Base-by-base conservation (phyloP, 2,888 invertebrate genomes). In the Nemurella pictetii region DNA sequence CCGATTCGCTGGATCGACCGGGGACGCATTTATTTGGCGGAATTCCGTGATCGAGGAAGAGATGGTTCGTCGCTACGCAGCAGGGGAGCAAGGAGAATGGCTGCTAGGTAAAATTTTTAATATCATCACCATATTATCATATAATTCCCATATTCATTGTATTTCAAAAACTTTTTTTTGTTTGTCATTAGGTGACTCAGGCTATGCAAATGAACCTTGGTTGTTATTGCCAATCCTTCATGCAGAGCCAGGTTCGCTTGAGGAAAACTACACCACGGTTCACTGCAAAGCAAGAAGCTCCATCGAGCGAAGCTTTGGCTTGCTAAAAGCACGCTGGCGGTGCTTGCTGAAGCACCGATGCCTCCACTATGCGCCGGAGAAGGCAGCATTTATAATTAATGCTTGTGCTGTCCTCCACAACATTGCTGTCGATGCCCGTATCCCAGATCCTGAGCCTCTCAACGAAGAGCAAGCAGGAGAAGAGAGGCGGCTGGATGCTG, bases 171-270 rank as follows among this genome's bases (percentile, higher is more conserved):
- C 9, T 4, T 4, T 75, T 26, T 20, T 3, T 26, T 74, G 9
- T 74, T 25, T 25, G 75, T n/a, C 28, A 77, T 28, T 28, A 80
- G 85, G 83, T 25, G 86, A 86, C 28, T 85, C 85, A 26, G 85
- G 86, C 0, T 85, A 86, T 83, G 81, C 80, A 20, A 80, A 80
- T 73, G 85, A 84, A 29, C 86, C 86, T 80, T 85, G 85, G 86
- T 75, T 85, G 29, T 73, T 85, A n/a, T 32, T 83, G 26, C 85
- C 86, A 29, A 80, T 86, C 0, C 83, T 80, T 15, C 80, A 83
- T 75, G 86, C 85, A 12, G 74, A 30, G 15, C 78, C 32, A 80
- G 85, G 83, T 0, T 35, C 80, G 5, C 83, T 85, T 73, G 86
- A 86, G 32, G 74, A 77, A 26, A 1, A 81, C 20, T 86, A 85